A percentile compares a stretch with the other conserved stretches of the same genome.
These are phyloP conservation scores for Anhinga rufa DNA, from an alignment of 2,113 vertebrate genomes.

Conservation along the genomic window DNA sequence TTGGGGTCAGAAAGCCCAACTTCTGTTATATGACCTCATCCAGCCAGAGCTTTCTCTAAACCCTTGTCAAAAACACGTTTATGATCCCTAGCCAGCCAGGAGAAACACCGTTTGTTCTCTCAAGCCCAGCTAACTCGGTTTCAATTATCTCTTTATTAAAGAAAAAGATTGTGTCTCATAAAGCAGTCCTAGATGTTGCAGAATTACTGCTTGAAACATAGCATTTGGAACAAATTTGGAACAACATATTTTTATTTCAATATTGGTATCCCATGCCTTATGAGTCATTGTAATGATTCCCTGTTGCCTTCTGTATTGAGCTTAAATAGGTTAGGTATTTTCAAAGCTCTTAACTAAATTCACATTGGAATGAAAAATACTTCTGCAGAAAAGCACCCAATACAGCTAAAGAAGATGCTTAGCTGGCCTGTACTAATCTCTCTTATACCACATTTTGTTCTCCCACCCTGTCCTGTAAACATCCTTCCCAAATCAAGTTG, in stretches of 20 bases:
- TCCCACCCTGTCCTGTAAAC: not conserved
- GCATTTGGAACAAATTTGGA: not conserved
- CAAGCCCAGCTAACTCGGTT: not conserved
- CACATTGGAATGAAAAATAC: not conserved
- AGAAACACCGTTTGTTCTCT: not conserved
- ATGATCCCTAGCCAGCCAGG: not conserved
- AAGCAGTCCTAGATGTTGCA: not conserved
- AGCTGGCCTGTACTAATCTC: not conserved
- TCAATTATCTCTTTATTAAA: conserved; percentile 1
- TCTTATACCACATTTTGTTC: not conserved
- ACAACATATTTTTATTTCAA: not conserved
- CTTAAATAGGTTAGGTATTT: not conserved
- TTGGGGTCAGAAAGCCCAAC: not conserved
- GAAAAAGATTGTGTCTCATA: not conserved
- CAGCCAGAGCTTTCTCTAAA: not conserved
- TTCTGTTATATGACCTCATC: not conserved
- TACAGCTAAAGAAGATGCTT: not conserved
- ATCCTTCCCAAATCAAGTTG: not conserved
- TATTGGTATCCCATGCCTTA: not conserved
- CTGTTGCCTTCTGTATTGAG: not conserved
- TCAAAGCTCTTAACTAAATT: not conserved
- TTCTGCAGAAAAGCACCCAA: not conserved
- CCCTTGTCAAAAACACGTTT: not conserved
- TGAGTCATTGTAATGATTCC: not conserved
- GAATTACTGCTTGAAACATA: not conserved